Base-by-base conservation (phyloP, 2,797 vertebrate species). In the Mareca penelope region DNA sequence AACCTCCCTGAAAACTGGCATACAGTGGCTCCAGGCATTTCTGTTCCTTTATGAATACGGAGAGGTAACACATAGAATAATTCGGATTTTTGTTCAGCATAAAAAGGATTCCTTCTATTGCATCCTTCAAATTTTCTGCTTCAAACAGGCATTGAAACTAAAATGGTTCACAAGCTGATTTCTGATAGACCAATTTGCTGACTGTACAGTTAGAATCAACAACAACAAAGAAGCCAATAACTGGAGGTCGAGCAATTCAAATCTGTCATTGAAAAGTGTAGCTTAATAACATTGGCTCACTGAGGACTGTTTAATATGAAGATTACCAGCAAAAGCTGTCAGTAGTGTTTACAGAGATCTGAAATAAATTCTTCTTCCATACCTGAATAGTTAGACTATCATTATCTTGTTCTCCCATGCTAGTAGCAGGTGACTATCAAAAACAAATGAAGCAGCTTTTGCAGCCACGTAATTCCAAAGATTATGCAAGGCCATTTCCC, bases 41-140 rank as follows among this genome's bases (percentile, higher is more conserved):
- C 9, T 21, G n/a, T 7, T 57, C 15, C 52, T 68, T n/a, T 46
- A n/a, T 1, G 6, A 78, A 53, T 0, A 0, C 1, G 4, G 23
- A 89, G 16, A 53, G 28, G 82, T 18, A 80, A 14, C 13, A 68
- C 33, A 6, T 7, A 56, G 26, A 68, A 39, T 37, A 31, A 80
- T 53, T 29, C 10, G 28, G 15, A 60, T 2, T 15, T 63, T 83
- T 84, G 81, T 48, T 73, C 31, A 75, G 12, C 22, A 31, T 10
- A 80, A 80, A 83, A 46, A 83, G 22, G 4, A 12, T 61, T 18
- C 5, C 26, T 14, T 93, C 56, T 9, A 50, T 8, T 28, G 69
- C 44, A 37, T n/a, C 28, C 46, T 31, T 35, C 46, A 29, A 90
- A 90, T 21, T 42, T 89, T 94, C 65, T 83, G 46, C 63, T 72